A percentile compares a stretch with the other conserved stretches of the same genome.
These are phyloP conservation scores for Chelonia mydas DNA, from an alignment of 2,797 vertebrate genomes.

Conservation along the genomic window DNA sequence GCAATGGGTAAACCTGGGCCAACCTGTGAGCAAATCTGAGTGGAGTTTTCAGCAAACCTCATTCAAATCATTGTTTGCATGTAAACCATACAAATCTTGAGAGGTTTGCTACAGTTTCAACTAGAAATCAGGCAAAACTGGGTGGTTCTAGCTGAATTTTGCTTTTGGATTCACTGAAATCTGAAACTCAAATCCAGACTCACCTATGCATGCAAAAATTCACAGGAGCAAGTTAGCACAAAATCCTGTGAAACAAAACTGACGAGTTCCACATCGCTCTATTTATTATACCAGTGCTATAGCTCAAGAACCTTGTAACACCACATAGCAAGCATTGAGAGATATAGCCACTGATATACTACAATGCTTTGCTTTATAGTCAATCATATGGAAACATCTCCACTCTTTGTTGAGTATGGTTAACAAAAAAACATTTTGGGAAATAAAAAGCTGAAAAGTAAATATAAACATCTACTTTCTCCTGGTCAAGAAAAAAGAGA, in stretches of 20 bases:
- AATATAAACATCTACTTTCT: background rate
- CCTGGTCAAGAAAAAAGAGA: background rate
- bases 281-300: background rate
- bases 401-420: background rate
- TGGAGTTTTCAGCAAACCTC: background rate
- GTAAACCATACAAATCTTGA: background rate
- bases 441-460: background rate
- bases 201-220: background rate
- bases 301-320: background rate
- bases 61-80: background rate
- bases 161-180: background rate
- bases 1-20: background rate
- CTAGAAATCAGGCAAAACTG: background rate
- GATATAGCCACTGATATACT: background rate
- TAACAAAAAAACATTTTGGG: background rate
- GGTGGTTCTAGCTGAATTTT: background rate
- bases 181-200: background rate
- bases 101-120: background rate
- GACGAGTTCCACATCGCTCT: fast-evolving
- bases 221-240: background rate
- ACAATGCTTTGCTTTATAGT: background rate
- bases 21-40: background rate
- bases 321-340: background rate
- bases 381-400: background rate
- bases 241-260: background rate